Conservation (phyloP, 2,113 vertebrate genomes). For the Dasyurus viverrinus region DNA sequence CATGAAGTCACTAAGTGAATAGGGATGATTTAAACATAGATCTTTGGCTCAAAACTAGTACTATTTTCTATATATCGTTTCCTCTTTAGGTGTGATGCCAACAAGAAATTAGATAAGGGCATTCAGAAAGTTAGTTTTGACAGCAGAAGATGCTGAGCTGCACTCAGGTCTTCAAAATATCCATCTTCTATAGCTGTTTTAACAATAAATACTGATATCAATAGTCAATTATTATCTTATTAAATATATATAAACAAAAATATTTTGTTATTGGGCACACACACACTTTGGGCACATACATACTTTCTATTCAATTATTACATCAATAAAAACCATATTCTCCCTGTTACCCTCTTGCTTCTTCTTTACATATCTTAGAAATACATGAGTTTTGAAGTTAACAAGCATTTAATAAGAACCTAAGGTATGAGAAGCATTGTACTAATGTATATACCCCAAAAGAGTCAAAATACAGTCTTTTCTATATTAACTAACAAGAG, state of each 20-base stretch:
- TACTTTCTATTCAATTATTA: too few relatives aligned
- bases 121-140: background rate
- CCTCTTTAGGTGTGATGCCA: background rate
- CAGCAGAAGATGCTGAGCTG: background rate
- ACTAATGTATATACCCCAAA: too few relatives aligned
- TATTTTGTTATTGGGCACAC: too few relatives aligned
- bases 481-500: too few relatives aligned
- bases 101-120: background rate
- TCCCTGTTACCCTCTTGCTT: too few relatives aligned
- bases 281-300: too few relatives aligned
- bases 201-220: background rate
- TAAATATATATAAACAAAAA: background rate
- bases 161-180: background rate
- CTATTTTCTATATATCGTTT: background rate
- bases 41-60: background rate
- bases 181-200: background rate
- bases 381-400: too few relatives aligned
- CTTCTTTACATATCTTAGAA: too few relatives aligned
- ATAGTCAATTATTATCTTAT: background rate
- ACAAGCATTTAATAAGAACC: too few relatives aligned
- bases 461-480: too few relatives aligned
- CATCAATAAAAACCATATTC: too few relatives aligned
- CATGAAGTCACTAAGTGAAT: background rate
- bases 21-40: background rate
- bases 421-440: too few relatives aligned